Evolutionary conservation across 2,113 vertebrate species (phyloP).

Genomic region (Rhizomys pruinosus): DNA sequence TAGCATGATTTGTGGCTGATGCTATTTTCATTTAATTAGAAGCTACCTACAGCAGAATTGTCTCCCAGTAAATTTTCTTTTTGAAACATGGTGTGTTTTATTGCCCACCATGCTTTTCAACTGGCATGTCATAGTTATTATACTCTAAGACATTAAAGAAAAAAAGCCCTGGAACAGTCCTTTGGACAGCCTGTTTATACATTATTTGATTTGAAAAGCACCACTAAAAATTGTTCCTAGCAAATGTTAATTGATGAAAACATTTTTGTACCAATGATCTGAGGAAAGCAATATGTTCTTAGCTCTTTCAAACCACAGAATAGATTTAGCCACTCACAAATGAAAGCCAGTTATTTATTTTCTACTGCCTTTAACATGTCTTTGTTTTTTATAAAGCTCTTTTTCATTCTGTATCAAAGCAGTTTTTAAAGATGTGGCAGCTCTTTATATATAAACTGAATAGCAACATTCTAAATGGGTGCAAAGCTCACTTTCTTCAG

Average conservation of each 20-base stretch:
- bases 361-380: conserved; percentile 57
- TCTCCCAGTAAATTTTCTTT: conserved; percentile 12
- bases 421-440: conserved; percentile 35
- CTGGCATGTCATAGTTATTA: conserved; percentile 50
- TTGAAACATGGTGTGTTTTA: conserved; percentile 17
- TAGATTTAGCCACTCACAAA: conserved; percentile 61
- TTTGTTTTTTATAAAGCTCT: conserved; percentile 63
- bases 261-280: conserved; percentile 68
- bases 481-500: conserved; percentile 45
- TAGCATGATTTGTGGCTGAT: conserved; percentile 36
- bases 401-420: conserved; percentile 59
- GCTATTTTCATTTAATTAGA: conserved; percentile 46
- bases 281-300: conserved; percentile 56
- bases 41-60: conserved; percentile 26
- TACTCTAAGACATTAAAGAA: conserved; percentile 46
- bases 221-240: conserved; percentile 61
- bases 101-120: conserved; percentile 59
- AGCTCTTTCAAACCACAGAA: conserved; percentile 65
- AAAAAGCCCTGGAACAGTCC: conserved; percentile 49
- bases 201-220: conserved; percentile 68
- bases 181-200: conserved; percentile 60
- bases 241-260: conserved; percentile 77
- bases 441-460: background rate
- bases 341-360: conserved; percentile 71
- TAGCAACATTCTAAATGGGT: conserved; percentile 27